Evolutionary conservation across 2,113 vertebrate genomes (phyloP).

Genomic region (Phoxinus phoxinus): DNA sequence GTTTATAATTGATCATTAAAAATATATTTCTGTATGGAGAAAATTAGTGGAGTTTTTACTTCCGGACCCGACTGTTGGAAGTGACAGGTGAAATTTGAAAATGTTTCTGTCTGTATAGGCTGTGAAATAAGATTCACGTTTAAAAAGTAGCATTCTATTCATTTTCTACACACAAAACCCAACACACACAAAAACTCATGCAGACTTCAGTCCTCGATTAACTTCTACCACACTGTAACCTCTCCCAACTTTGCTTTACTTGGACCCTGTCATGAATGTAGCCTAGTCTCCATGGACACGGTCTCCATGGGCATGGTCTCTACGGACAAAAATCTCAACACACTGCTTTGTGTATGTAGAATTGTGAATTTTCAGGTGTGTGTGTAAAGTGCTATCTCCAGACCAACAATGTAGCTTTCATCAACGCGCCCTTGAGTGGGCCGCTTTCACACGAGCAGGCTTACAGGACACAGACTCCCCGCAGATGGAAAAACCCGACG

Average conservation of each 20-base stretch:
- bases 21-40: too few relatives aligned
- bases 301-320: constrained; percentile 66
- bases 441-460: constrained; percentile 40
- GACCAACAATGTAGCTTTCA: constrained; percentile 28
- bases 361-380: constrained; percentile 30
- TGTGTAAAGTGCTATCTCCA: constrained; percentile 10
- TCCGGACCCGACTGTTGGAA: too few relatives aligned
- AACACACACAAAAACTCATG: background rate
- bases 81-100: background rate
- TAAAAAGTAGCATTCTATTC: background rate
- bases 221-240: constrained; percentile 43
- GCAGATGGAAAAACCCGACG: constrained; percentile 44
- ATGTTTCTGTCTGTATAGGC: background rate
- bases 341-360: constrained; percentile 59
- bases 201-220: constrained; percentile 19
- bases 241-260: constrained; percentile 54
- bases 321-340: constrained; percentile 66
- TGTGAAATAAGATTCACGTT: background rate
- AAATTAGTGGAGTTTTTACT: too few relatives aligned
- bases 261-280: constrained; percentile 65
- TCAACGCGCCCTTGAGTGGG: constrained; percentile 38
- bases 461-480: constrained; percentile 40
- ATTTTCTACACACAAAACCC: constrained; percentile 6
- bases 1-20: too few relatives aligned
- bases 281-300: constrained; percentile 67